phyloP scores from a whole-genome alignment of 2,113 vertebrate species.

The Chiloscyllium plagiosum region DNA sequence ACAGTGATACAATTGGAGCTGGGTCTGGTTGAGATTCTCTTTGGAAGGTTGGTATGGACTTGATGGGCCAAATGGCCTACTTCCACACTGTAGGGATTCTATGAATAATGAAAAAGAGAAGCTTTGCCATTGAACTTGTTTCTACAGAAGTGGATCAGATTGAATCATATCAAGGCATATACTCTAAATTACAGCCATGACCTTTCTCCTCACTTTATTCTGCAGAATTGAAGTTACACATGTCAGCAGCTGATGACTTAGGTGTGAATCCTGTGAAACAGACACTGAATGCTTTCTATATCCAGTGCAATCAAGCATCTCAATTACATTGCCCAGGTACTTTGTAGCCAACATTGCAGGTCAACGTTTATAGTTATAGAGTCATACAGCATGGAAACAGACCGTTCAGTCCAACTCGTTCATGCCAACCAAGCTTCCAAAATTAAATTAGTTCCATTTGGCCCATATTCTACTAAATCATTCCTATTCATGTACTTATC shows the following conservation, averaged over 20 bases:
- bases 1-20: too few relatives aligned
- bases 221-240: not conserved
- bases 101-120: not conserved
- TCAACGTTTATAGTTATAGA: too few relatives aligned
- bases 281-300: not conserved
- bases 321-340: not conserved
- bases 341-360: not conserved
- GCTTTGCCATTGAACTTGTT: not conserved
- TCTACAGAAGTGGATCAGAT: not conserved
- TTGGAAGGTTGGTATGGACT: too few relatives aligned
- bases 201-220: not conserved
- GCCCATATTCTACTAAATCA: too few relatives aligned
- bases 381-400: too few relatives aligned
- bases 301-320: not conserved
- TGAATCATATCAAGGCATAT: not conserved
- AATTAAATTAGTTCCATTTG: too few relatives aligned
- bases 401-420: too few relatives aligned
- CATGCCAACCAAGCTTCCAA: too few relatives aligned
- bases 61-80: too few relatives aligned
- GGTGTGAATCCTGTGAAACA: not conserved
- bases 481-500: too few relatives aligned
- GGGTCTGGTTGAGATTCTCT: too few relatives aligned
- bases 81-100: too few relatives aligned
- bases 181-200: not conserved
- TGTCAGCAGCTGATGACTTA: not conserved